phyloP scores from a whole-genome alignment of 2,113 vertebrate genomes.

The Panurus biarmicus region DNA sequence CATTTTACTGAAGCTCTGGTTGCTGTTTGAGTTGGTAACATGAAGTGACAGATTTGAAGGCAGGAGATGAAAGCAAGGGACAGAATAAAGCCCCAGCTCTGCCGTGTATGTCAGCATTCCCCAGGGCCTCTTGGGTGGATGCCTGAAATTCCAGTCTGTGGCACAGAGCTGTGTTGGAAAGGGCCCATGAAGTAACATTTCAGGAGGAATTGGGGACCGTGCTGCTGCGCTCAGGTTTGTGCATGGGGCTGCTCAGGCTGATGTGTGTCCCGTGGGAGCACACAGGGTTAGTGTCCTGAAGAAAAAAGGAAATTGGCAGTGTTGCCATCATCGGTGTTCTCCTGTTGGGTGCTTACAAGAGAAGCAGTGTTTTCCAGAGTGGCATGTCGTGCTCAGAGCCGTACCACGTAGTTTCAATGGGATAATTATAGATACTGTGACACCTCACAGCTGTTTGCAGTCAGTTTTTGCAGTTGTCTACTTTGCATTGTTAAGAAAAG shows the following conservation, averaged over 20 bases:
- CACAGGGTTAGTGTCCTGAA: not conserved
- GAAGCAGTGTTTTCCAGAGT: not conserved
- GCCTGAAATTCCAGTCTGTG: not conserved
- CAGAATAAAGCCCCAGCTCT: not conserved
- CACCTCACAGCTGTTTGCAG: not conserved
- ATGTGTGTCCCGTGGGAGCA: not conserved
- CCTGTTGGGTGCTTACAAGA: not conserved
- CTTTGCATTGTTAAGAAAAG: not conserved
- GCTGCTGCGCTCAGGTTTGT: not conserved
- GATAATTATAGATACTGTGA: not conserved
- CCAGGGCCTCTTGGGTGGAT: not conserved
- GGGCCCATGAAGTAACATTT: not conserved
- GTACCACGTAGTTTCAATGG: not conserved
- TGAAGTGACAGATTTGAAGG: not conserved
- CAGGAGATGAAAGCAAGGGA: not conserved
- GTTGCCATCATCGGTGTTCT: not conserved
- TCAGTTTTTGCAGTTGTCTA: not conserved
- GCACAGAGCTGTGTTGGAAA: not conserved
- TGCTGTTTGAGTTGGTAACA: not conserved
- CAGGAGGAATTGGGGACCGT: not conserved
- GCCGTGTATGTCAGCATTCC: not conserved
- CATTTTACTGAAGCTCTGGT: not conserved
- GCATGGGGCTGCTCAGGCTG: not conserved
- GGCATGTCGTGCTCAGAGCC: rapidly evolving
- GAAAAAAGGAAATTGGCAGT: not conserved